Evolutionary conservation across 1,140 invertebrate genomes (phyloP).

Genomic region (Drosophila teissieri): DNA sequence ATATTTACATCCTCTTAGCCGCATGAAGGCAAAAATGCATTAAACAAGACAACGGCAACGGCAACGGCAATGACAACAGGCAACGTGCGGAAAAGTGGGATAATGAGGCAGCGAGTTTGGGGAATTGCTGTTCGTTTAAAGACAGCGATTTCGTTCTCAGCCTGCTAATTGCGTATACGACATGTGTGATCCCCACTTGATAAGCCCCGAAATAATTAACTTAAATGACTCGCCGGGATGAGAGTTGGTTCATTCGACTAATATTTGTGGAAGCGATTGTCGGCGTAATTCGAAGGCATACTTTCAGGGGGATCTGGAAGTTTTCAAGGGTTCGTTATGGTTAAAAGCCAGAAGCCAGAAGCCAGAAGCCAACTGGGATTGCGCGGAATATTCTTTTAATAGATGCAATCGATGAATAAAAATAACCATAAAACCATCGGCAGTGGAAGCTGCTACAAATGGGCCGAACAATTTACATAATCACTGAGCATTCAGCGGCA

Average conservation of each 20-base stretch:
- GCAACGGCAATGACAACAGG: slow-evolving; percentile 36
- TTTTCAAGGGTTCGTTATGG: not conserved
- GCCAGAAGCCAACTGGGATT: slow-evolving; percentile 18
- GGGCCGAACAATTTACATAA: slow-evolving; percentile 67
- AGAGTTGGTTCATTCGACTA: slow-evolving; percentile 11
- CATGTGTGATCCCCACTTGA: slow-evolving; percentile 38
- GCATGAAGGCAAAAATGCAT: slow-evolving; percentile 57
- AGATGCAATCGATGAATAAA: slow-evolving; percentile 55
- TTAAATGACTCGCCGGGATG: slow-evolving; percentile 17
- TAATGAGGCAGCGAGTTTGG: slow-evolving; percentile 11
- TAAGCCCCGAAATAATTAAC: slow-evolving; percentile 41
- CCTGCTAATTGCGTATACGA: slow-evolving; percentile 44
- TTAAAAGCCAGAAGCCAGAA: slow-evolving; percentile 6
- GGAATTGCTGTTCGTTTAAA: slow-evolving; percentile 38
- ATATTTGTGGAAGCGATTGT: slow-evolving; percentile 35
- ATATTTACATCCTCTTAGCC: slow-evolving; percentile 52
- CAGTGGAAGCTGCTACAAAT: slow-evolving; percentile 48
- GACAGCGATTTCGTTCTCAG: slow-evolving; percentile 14
- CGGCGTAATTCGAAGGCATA: slow-evolving; percentile 17
- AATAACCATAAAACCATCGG: slow-evolving; percentile 42
- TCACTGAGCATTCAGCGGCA: slow-evolving; percentile 54
- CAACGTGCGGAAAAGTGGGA: not conserved
- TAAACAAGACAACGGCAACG: slow-evolving; percentile 50
- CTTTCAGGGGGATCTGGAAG: slow-evolving; percentile 10
- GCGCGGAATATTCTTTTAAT: slow-evolving; percentile 44